Conservation (phyloP, 2,797 vertebrate species). For the Melanotaenia nigrans region DNA sequence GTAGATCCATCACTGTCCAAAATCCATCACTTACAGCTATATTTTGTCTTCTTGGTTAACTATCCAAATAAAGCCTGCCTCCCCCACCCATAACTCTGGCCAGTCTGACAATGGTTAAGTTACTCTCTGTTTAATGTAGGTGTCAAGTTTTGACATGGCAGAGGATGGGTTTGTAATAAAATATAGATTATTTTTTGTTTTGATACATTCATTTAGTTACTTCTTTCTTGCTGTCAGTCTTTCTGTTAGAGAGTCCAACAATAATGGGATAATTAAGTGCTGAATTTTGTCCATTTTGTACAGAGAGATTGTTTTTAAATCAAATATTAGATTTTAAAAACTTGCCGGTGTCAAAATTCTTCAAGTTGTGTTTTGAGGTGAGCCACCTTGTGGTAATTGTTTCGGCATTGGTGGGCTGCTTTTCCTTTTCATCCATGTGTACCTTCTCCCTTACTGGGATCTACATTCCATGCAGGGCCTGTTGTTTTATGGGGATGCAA, state of each 20-base stretch:
- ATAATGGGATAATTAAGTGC: neutral
- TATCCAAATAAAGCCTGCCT: neutral
- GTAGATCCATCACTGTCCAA: neutral
- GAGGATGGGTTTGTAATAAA: neutral
- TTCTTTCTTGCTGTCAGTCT: neutral
- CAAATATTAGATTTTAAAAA: neutral
- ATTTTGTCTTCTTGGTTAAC: neutral
- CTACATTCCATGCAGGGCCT: constrained; percentile 65
- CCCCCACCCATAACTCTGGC: neutral
- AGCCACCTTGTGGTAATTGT: neutral
- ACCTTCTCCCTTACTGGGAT: constrained; percentile 55
- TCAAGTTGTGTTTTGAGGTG: neutral
- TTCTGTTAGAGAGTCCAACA: neutral
- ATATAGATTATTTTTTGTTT: neutral
- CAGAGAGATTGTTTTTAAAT: neutral
- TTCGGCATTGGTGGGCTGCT: constrained; percentile 29
- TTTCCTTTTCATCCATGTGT: constrained; percentile 25
- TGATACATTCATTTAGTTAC: neutral
- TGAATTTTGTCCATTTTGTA: neutral
- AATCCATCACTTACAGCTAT: neutral
- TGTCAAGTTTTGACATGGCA: neutral
- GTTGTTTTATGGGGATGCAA: constrained; percentile 76
- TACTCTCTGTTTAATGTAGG: neutral
- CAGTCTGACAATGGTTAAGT: neutral
- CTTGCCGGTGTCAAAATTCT: neutral